Evolutionary conservation across 2,113 vertebrate genomes (phyloP), one percentile per base, ranked within the genome.

Genomic region (Motacilla alba): DNA sequence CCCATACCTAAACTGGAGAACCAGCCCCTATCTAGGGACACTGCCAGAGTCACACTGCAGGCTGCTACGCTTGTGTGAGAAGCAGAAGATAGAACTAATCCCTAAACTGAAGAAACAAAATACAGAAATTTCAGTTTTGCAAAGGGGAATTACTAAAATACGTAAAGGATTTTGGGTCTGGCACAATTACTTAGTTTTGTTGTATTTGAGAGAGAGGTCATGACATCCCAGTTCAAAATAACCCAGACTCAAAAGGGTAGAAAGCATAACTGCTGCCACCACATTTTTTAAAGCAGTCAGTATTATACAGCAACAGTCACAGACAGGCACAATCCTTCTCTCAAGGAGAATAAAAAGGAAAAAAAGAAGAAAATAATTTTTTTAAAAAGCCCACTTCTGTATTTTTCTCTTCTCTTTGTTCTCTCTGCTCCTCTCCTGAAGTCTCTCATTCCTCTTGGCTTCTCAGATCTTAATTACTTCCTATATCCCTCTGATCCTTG

Each of bases 391-490:
- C 56, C 56, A 90, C 50, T 94, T 93, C 55, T 55, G 44, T 44
- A 47, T 83, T 88, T 94, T 89, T 86, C 67, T 92, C 89, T 94
- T 74, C 62, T 90, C 62, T 92, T 83, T 95, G 86, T 87, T 80
- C 52, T 89, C 89, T 91, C 80, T 83, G 89, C 56, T 90, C 56
- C 79, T 88, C 75, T 95, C 87, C 87, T 94, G 78, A 93, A 77
- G 82, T 80, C 37, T 88, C 60, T 93, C 55, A 68, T 77, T 91
- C 72, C 88, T 92, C 72, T 86, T 59, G 72, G 84, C 35, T 95
- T 81, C 76, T 92, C 88, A 77, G 82, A 74, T 93, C 86, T 96
- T 95, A 93, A 95, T 94, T 95, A 92, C n/a, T 94, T 94, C 83
- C 87, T 83, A 93, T 41, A 91, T 86, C 75, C 68, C 75, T 92